Evolutionary conservation across 2,113 vertebrate genomes (phyloP), one percentile per base, ranked within the genome.

Genomic region (Alectura lathami): DNA sequence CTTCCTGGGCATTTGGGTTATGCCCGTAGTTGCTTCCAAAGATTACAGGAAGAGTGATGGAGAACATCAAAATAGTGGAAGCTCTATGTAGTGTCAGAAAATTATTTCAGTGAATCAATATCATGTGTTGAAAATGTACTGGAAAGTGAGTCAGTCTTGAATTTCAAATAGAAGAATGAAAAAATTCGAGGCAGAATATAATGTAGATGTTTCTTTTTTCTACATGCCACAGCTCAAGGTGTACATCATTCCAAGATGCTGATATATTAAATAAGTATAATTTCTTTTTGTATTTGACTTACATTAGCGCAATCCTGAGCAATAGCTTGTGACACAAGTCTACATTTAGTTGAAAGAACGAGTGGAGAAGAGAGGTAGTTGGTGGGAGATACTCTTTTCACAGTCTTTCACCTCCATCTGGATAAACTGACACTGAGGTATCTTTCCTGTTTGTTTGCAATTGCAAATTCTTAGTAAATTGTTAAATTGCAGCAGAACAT

Each of bases 401-500:
- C 91, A 60, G 26, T 72, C 81, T 81, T 86, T 91, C 70, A 69
- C 72, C 75, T 93, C 73, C 36, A 22, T 92, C 64, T 92, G 93
- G 88, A 86, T 81, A 72, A 81, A 48, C n/a, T 95, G 77, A 68
- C 40, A 92, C 85, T 70, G 74, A 94, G 84, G 84, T 94, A 69
- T 45, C 45, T 93, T 94, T 88, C 62, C 60, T 88, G 91, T 97
- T 93, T 97, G 95, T 96, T 96, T 97, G 94, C 94, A 83, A 75
- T 93, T 92, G 75, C 57, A 84, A 90, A 82, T 82, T 82, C 81
- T 84, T 89, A 50, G 75, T 93, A 83, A 97, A 96, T 95, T 94
- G 84, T 86, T 93, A 96, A 96, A 96, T 95, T 96, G 92, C 93
- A 86, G 77, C 36, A 69, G 94, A 97, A 95, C 91, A 96, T 95